Conservation (phyloP, 2,888 invertebrate species). For the Dynastes tityus region DNA sequence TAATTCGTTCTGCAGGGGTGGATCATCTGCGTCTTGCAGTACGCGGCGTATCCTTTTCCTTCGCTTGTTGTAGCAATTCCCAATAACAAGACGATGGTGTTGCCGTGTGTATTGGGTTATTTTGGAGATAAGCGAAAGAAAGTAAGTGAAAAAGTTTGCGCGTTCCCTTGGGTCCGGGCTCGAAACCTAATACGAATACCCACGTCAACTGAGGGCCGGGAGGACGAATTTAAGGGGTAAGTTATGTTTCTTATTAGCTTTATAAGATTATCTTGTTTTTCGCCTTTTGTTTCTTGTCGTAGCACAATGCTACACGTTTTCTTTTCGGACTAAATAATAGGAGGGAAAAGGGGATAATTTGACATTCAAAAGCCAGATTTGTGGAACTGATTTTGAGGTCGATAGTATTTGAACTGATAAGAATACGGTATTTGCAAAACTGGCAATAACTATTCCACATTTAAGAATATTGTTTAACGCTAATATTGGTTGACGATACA, state of each 20-base stretch:
- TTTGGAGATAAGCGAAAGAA: background rate
- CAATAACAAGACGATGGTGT: background rate
- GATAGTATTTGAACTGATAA: no score
- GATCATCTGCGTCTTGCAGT: constrained; percentile 18
- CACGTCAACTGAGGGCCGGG: background rate
- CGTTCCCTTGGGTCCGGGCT: background rate
- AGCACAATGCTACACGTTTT: no score
- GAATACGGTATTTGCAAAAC: no score
- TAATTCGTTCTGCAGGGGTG: constrained; percentile 21
- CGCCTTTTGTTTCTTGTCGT: background rate
- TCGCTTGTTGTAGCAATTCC: background rate
- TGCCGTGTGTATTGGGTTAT: constrained; percentile 7
- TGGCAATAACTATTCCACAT: no score
- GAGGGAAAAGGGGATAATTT: background rate
- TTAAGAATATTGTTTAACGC: no score
- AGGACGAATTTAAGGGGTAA: constrained; percentile 6
- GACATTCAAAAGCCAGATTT: background rate
- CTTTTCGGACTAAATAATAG: no score
- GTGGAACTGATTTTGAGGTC: no score
- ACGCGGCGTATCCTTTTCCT: background rate
- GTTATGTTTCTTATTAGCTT: constrained; percentile 18
- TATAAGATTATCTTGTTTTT: constrained; percentile 6
- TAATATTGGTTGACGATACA: no score
- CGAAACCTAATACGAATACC: constrained; percentile 4
- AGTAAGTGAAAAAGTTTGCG: constrained; percentile 11